Conservation (phyloP, 2,888 invertebrate genomes). For the Perdita meconis region DNA sequence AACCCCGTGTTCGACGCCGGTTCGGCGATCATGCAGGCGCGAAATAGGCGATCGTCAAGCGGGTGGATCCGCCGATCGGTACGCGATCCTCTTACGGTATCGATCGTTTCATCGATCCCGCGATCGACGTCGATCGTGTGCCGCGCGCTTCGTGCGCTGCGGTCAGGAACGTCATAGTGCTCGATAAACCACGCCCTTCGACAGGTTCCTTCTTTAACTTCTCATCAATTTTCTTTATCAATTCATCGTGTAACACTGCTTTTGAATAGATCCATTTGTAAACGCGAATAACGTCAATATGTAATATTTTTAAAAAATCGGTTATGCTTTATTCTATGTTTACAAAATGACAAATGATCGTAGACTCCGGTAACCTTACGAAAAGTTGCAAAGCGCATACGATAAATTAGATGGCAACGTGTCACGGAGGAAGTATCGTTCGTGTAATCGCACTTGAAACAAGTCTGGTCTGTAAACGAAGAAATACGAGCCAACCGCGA, state of each 20-base stretch:
- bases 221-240: neutral
- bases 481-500: slow-evolving; percentile 5
- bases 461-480: too few relatives aligned
- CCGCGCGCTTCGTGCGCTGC: slow-evolving; percentile 35
- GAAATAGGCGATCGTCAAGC: neutral
- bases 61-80: neutral
- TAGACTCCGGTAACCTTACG: too few relatives aligned
- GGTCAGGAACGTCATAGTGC: slow-evolving; percentile 60
- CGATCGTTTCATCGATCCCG: slow-evolving; percentile 40
- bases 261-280: too few relatives aligned
- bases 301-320: too few relatives aligned
- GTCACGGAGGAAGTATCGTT: neutral
- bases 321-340: too few relatives aligned
- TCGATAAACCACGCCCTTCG: slow-evolving; percentile 69
- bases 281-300: too few relatives aligned
- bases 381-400: too few relatives aligned
- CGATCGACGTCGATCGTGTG: slow-evolving; percentile 28
- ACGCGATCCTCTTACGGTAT: neutral
- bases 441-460: too few relatives aligned
- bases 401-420: too few relatives aligned
- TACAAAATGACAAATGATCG: too few relatives aligned
- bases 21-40: slow-evolving; percentile 22
- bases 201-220: neutral
- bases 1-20: neutral
- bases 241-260: neutral